These are phyloP conservation scores for Corapipo altera DNA, from an alignment of 2,113 vertebrate species.

Conservation along the genomic window DNA sequence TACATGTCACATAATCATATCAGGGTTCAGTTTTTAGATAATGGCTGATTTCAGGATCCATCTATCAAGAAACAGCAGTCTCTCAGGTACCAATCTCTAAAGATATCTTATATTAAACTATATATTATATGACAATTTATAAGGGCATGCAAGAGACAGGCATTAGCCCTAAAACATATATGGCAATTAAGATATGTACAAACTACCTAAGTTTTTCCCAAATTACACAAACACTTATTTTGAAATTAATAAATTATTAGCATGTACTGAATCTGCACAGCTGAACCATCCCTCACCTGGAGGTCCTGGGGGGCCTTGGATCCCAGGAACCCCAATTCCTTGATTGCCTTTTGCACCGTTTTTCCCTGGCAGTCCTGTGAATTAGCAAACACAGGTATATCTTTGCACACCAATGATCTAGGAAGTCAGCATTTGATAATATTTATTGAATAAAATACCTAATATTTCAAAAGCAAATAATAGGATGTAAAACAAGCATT, in stretches of 20 bases:
- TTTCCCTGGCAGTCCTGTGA: slow-evolving; percentile 85
- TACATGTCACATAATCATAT: not conserved
- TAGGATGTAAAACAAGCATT: not conserved
- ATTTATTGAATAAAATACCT: not conserved
- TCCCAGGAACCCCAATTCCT: slow-evolving; percentile 82
- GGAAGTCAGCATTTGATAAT: not conserved
- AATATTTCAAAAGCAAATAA: not conserved
- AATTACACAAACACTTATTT: not conserved
- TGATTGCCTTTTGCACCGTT: slow-evolving; percentile 85
- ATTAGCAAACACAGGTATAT: not conserved
- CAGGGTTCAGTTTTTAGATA: not conserved
- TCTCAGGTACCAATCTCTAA: not conserved
- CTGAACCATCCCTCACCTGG: slow-evolving; percentile 77
- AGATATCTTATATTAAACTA: not conserved
- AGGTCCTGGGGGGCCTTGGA: slow-evolving; percentile 85
- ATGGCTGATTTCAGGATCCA: not conserved
- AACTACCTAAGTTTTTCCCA: not conserved
- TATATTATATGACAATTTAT: not conserved
- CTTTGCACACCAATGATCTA: not conserved
- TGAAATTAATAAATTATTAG: not conserved
- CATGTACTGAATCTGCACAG: not conserved
- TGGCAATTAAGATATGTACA: not conserved
- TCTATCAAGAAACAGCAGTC: not conserved
- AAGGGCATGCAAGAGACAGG: not conserved
- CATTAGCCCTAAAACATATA: not conserved